These are phyloP conservation scores for Sebastes jordani DNA, from an alignment of 2,797 vertebrate genomes.

Conservation along the genomic window DNA sequence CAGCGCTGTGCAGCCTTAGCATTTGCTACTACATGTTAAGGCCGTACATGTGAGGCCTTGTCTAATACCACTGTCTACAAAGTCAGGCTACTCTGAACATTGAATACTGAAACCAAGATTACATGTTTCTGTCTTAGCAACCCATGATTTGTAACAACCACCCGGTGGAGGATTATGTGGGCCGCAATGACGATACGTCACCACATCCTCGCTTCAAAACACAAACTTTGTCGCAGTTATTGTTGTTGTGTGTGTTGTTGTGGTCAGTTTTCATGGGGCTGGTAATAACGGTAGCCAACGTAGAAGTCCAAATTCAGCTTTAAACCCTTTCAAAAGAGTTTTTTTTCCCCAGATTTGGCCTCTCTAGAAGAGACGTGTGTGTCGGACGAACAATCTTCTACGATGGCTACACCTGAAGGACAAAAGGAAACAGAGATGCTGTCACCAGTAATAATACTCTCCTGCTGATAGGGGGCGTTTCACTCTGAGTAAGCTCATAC, in stretches of 20 bases:
- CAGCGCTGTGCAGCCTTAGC: slow-evolving; percentile 60
- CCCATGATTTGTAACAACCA: slow-evolving; percentile 46
- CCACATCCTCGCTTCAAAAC: slow-evolving; percentile 42
- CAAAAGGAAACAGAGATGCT: slow-evolving; percentile 40
- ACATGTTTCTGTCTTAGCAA: slow-evolving; percentile 67
- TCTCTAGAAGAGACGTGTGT: not conserved
- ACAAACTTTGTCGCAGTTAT: slow-evolving; percentile 37
- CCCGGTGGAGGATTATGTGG: slow-evolving; percentile 32
- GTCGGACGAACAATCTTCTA: slow-evolving; percentile 35
- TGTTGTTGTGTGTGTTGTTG: slow-evolving; percentile 45
- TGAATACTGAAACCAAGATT: slow-evolving; percentile 73
- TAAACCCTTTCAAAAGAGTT: not conserved
- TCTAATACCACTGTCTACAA: slow-evolving; percentile 75
- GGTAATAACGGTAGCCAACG: slow-evolving; percentile 37
- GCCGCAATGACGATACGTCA: not conserved
- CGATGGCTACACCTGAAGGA: slow-evolving; percentile 56
- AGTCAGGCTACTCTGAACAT: slow-evolving; percentile 75
- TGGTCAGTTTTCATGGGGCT: slow-evolving; percentile 22
- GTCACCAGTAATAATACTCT: slow-evolving; percentile 59
- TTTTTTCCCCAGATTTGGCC: not conserved
- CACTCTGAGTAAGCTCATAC: slow-evolving; percentile 57
- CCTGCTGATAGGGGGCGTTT: slow-evolving; percentile 53
- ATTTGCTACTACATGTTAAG: slow-evolving; percentile 72
- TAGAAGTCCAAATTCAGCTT: slow-evolving; percentile 27
- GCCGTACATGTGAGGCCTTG: slow-evolving; percentile 72